These are phyloP conservation scores for Alexandromys fortis DNA, from an alignment of 2,113 vertebrate genomes.

Conservation along the genomic window DNA sequence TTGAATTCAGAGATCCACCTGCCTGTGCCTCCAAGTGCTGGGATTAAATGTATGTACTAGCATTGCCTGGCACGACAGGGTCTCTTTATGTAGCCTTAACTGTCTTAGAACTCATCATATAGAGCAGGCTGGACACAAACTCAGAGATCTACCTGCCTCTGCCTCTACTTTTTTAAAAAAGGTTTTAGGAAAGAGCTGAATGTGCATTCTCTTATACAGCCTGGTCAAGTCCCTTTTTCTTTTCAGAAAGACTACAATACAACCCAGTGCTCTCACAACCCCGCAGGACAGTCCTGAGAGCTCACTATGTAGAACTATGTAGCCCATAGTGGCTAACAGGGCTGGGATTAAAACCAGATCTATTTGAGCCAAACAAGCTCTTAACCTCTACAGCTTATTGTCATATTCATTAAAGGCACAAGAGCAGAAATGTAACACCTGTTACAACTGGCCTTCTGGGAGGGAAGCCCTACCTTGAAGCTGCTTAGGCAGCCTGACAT, in stretches of 20 bases:
- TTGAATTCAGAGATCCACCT: not conserved
- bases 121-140: no score
- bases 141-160: not conserved
- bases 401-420: conserved; percentile 12
- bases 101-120: no score
- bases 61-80: no score
- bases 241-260: conserved; percentile 63
- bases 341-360: conserved; percentile 31
- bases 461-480: not conserved
- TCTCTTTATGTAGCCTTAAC: no score
- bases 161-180: not conserved
- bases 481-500: not conserved
- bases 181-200: conserved; percentile 49
- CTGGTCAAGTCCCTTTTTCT: conserved; percentile 58
- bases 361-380: conserved; percentile 1
- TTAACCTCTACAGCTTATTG: not conserved
- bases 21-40: not conserved
- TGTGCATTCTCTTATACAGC: conserved; percentile 11
- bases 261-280: conserved; percentile 32
- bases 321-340: not conserved
- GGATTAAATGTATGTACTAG: not conserved
- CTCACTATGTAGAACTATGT: not conserved
- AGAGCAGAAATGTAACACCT: not conserved
- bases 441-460: conserved; percentile 4
- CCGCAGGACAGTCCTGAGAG: conserved; percentile 51